phyloP scores from a whole-genome alignment of 2,888 invertebrate species.

The Tinea pellionella region DNA sequence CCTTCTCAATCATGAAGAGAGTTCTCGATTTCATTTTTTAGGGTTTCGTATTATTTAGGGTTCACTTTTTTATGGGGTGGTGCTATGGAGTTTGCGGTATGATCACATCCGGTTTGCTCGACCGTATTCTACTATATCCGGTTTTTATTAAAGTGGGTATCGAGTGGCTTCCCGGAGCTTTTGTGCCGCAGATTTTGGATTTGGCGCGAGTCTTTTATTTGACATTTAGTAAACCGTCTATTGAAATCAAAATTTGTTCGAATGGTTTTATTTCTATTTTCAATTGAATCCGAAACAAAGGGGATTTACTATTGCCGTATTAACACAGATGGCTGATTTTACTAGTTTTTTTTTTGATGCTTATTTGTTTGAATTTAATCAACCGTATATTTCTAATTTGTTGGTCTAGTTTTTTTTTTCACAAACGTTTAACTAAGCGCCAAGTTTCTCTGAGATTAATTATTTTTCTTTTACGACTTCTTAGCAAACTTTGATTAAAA shows the following conservation, averaged over 20 bases:
- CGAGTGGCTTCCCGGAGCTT: slow-evolving; percentile 55
- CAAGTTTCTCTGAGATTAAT: not conserved
- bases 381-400: not conserved
- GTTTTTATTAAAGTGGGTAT: slow-evolving; percentile 58
- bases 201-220: slow-evolving; percentile 26
- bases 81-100: slow-evolving; percentile 32
- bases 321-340: slow-evolving; percentile 1
- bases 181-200: slow-evolving; percentile 43
- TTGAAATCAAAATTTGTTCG: not conserved
- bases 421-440: not conserved
- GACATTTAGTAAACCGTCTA: not conserved
- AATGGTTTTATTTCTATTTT: not conserved
- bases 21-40: slow-evolving; percentile 29
- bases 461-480: not conserved
- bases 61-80: slow-evolving; percentile 29
- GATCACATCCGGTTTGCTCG: slow-evolving; percentile 37
- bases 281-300: not conserved
- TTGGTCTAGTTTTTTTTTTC: not conserved
- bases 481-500: not conserved
- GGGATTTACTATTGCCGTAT: not conserved
- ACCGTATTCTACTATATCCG: slow-evolving; percentile 42
- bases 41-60: slow-evolving; percentile 32
- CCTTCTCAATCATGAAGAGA: slow-evolving; percentile 23
- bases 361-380: not conserved
- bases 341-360: no score